Evolutionary conservation across 2,113 vertebrate species (phyloP).

Genomic region (Pholis gunnellus): DNA sequence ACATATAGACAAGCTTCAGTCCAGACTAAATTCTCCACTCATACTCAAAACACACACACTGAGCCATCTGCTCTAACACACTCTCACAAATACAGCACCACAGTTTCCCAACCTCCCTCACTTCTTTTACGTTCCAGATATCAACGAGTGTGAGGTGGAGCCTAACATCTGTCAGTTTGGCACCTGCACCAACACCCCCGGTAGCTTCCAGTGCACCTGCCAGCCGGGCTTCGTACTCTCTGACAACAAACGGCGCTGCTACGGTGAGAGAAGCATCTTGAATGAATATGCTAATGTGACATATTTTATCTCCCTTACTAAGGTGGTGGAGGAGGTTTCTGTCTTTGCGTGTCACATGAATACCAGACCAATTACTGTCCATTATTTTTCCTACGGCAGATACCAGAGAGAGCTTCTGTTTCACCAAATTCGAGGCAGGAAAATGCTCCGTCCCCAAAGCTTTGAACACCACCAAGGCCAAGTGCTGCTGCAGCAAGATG

Average conservation of each 20-base stretch:
- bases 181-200: conserved; percentile 91
- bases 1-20: not conserved
- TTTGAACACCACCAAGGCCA: conserved; percentile 93
- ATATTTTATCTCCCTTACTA: not conserved
- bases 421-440: conserved; percentile 91
- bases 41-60: not conserved
- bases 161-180: conserved; percentile 93
- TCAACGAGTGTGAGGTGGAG: conserved; percentile 92
- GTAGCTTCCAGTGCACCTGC: conserved; percentile 94
- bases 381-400: conserved; percentile 78
- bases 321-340: not conserved
- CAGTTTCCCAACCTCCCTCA: not conserved
- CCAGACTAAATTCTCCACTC: not conserved
- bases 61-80: conserved; percentile 39
- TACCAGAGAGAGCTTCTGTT: conserved; percentile 94
- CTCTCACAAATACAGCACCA: not conserved
- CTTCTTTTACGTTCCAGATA: conserved; percentile 82
- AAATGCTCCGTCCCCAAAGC: conserved; percentile 93
- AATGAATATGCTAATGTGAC: not conserved
- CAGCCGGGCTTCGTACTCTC: conserved; percentile 91
- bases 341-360: not conserved
- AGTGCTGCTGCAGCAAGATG: conserved; percentile 95
- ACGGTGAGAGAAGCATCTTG: conserved; percentile 84
- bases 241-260: conserved; percentile 90
- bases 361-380: not conserved